A percentile compares a stretch with the other conserved stretches of the same genome.
Conservation (phyloP, 2,888 invertebrate species). For the Platypus cylindrus region DNA sequence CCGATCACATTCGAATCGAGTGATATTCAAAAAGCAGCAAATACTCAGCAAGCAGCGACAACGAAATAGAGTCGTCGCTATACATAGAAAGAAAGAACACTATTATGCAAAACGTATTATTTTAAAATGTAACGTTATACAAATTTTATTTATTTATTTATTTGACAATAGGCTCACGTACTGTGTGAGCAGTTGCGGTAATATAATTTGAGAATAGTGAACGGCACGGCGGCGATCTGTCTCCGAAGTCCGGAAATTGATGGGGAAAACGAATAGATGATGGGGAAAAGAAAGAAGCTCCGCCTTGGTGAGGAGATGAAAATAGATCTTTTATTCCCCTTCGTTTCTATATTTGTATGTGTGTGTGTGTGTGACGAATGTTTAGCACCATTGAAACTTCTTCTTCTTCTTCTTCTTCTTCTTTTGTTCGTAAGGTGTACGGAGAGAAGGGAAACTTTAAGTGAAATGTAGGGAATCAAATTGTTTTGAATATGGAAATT, state of each 20-base stretch:
- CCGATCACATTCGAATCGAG: constrained; percentile 31
- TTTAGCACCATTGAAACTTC: no score
- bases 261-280: constrained; percentile 20
- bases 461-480: no score
- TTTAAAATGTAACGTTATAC: constrained; percentile 38
- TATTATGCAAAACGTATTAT: constrained; percentile 37
- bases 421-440: no score
- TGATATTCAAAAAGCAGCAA: no score
- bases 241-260: constrained; percentile 25
- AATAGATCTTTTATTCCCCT: constrained; percentile 14
- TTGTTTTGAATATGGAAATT: no score
- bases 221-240: constrained; percentile 31
- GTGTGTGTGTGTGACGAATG: constrained; percentile 13
- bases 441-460: no score
- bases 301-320: constrained; percentile 17
- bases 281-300: constrained; percentile 6
- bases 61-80: constrained; percentile 19
- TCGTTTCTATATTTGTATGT: no score
- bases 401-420: no score
- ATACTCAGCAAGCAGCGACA: no score
- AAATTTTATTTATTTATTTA: constrained; percentile 39
- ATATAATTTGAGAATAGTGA: constrained; percentile 37
- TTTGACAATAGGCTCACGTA: constrained; percentile 40
- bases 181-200: constrained; percentile 32
- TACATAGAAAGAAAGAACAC: no score